Evolutionary conservation across 2,888 invertebrate genomes (phyloP), one percentile per base, ranked within the genome.

Genomic region (Perithous albicinctus): DNA sequence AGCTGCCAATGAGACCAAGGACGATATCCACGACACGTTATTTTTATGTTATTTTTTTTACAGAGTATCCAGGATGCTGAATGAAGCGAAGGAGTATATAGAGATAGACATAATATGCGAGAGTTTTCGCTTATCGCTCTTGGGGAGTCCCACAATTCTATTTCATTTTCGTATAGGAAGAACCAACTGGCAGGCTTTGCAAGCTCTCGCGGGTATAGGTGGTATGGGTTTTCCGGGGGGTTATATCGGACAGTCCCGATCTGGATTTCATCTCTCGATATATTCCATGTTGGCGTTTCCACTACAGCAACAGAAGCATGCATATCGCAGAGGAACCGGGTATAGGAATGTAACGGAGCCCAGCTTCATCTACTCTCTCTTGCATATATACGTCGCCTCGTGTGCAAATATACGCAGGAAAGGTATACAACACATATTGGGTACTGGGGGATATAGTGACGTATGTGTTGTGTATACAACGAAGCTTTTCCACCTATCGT

Each of bases 231-330:
- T n/a, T 8, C 35, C 23, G 26, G 18, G 18, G 29, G 35, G 12
- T 23, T 46, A 26, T 76, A 79, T 74, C 79, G 64, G 73, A 20
- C 51, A 64, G 70, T 74, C 73, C 43, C 73, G 46, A 84, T 82
- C 79, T 76, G 38, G 77, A 80, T 83, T 77, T 77, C 81, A 83
- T 78, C 56, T 64, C 64, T 69, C n/a, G n/a, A n/a, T n/a, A 74
- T 74, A 67, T 82, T 63, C 56, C 54, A 29, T 74, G 67, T 82
- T 78, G 78, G 69, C 74, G 73, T 32, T 69, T 73, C 54, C 73
- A 41, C 15, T 35, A 29, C 51, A 64, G 41, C 63, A 23, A 56
- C 51, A 67, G 64, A 70, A 75, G 32, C 69, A 66, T 59, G 20
- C 32, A 32, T 59, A 59, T 72, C 51, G 20, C 41, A n/a, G n/a